Conservation (phyloP, 2,797 vertebrate genomes). For the Lutjanus campechanus region DNA sequence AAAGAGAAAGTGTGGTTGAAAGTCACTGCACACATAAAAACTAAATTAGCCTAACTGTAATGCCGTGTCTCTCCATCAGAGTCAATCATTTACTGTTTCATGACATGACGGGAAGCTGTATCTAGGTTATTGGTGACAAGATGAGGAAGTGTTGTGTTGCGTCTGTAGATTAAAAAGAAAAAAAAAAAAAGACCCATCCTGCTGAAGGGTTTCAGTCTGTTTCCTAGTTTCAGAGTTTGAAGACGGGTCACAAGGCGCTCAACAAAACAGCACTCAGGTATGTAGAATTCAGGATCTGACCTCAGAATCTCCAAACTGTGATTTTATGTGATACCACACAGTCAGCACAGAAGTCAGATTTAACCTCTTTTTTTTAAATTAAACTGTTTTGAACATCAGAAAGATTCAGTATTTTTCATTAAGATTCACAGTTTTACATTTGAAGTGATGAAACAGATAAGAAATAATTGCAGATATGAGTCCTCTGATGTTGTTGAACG, state of each 20-base stretch:
- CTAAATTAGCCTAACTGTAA: neutral
- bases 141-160: constrained; percentile 51
- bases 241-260: accelerated
- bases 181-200: neutral
- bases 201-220: neutral
- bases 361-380: too few species aligned
- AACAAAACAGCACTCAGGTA: constrained; percentile 13
- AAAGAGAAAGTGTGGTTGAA: neutral
- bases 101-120: neutral
- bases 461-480: neutral
- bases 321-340: too few species aligned
- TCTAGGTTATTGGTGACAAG: neutral
- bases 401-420: neutral
- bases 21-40: neutral
- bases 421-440: neutral
- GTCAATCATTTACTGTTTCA: constrained; percentile 60
- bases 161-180: neutral
- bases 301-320: too few species aligned
- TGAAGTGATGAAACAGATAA: neutral
- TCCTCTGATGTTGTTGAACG: neutral
- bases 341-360: too few species aligned
- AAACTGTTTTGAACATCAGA: neutral
- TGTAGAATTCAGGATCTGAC: neutral
- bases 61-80: neutral
- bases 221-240: neutral